A percentile compares a stretch with the other conserved stretches of the same genome.
Evolutionary conservation across 2,888 invertebrate genomes (phyloP).

Genomic region (Sphecodes monilicornis): DNA sequence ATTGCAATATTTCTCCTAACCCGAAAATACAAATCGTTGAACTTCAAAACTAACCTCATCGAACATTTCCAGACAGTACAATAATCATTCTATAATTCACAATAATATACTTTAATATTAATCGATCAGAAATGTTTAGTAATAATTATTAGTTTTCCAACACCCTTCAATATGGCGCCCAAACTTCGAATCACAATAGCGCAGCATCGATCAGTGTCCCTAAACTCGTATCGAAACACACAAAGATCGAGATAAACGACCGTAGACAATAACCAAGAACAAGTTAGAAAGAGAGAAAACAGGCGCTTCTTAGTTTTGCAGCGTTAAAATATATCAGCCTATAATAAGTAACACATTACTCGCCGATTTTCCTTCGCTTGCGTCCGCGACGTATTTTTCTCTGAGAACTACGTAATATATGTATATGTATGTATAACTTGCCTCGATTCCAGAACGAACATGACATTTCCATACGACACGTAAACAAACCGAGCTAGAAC

Average conservation of each 20-base stretch:
- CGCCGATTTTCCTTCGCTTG: slow-evolving; percentile 23
- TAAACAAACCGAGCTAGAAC: slow-evolving; percentile 5
- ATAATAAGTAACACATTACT: not conserved
- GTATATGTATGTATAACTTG: not conserved
- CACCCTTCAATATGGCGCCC: not conserved
- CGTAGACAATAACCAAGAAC: slow-evolving; percentile 3
- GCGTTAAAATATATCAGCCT: slow-evolving; percentile 26
- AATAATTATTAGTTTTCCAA: not conserved
- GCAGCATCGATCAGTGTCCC: slow-evolving; percentile 46
- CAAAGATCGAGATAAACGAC: not conserved
- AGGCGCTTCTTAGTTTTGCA: slow-evolving; percentile 25
- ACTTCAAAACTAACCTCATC: not conserved
- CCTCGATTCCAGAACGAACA: not conserved
- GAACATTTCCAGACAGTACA: too few species aligned
- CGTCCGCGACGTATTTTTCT: slow-evolving; percentile 17
- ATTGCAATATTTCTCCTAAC: not conserved
- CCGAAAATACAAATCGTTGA: not conserved
- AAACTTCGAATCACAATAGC: not conserved
- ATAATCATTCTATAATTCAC: not conserved
- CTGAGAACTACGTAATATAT: too few species aligned
- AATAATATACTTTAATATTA: not conserved
- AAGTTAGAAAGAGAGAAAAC: not conserved
- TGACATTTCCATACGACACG: not conserved
- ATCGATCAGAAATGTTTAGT: not conserved
- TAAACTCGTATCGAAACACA: not conserved